A percentile compares a stretch with the other conserved stretches of the same genome.
Evolutionary conservation across 2,797 vertebrate genomes (phyloP).

Genomic region (Moxostoma hubbsi): DNA sequence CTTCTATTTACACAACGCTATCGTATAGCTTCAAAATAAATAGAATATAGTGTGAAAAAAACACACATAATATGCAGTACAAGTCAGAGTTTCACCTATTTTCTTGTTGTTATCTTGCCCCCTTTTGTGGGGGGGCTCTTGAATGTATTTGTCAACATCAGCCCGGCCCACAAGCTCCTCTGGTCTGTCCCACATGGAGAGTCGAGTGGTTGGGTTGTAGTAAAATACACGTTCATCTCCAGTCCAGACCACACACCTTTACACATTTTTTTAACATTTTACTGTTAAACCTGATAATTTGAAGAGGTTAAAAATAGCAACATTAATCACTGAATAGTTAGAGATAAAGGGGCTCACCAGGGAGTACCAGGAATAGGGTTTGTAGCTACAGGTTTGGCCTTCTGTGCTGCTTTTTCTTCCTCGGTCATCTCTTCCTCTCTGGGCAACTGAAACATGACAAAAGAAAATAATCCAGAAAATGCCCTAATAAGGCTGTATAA

Average conservation of each 20-base stretch:
- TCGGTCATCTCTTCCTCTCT: constrained; percentile 99
- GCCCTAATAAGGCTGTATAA: not conserved
- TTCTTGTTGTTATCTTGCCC: constrained; percentile 90
- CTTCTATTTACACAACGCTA: too few species aligned
- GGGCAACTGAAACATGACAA: constrained; percentile 76
- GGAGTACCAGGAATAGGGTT: constrained; percentile 98
- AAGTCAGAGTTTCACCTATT: constrained; percentile 75
- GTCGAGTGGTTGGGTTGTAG: constrained; percentile 96
- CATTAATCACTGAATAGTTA: not conserved
- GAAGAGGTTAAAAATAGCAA: not conserved
- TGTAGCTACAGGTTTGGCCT: constrained; percentile 94
- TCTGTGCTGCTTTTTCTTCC: constrained; percentile 97
- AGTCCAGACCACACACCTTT: constrained; percentile 98
- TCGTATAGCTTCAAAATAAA: too few species aligned
- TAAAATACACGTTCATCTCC: constrained; percentile 98
- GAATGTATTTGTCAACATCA: constrained; percentile 98
- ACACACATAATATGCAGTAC: not conserved
- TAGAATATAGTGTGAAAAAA: too few species aligned
- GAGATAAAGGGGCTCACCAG: constrained; percentile 77
- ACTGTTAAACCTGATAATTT: not conserved
- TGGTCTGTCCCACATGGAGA: constrained; percentile 98
- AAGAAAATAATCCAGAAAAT: not conserved
- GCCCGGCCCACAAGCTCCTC: constrained; percentile 95
- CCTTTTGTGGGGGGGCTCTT: constrained; percentile 97
- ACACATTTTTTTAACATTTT: not conserved